Base-by-base conservation (phyloP, 2,113 vertebrate species). In the Malurus cyaneus region DNA sequence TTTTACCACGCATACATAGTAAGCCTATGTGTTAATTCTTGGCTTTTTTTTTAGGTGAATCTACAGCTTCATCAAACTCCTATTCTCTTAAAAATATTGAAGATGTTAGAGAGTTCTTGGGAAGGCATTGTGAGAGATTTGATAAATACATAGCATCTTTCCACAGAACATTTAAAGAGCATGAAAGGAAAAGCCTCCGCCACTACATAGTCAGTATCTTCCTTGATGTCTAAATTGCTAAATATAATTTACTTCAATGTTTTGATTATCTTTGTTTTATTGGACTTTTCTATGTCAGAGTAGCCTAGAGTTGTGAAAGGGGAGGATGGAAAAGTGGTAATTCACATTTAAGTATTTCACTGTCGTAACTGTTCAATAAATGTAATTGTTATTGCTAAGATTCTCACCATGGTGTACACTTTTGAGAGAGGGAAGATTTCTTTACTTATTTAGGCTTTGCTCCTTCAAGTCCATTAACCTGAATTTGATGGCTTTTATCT, bases 141-240 rank as follows among this genome's bases (percentile, higher is more conserved):
- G 99, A 99, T 97, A 98, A 98, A 94, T 97, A 98, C 83, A 97
- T 99, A 82, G 93, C 96, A 10, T 96, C 97, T 77, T 99, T 99
- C 98, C 97, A 98, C 29, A 98, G 98, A 84, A 93, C 96, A 1
- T 99, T 99, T 95, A 98, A 98, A 86, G 98, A 99, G 49, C 98
- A 99, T 9, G 99, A 99, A 96, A 98, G 98, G 72, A 99, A 99
- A 95, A 98, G 98, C 80, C 98, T 99, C 11, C 98, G 99, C 18
- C 98, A 99, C 89, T 99, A 99, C 98, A 99, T 99, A 96, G 99
- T 99, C 93, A 98, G 97, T 98, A 91, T 80, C 93, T 34, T 66
- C 9, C 26, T 67, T n/a, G 31, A 14, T 73, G 41, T 20, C 57
- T 67, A 11, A 64, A 42, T 88, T 84, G 12, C 49, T 89, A 9